phyloP scores from a whole-genome alignment of 2,888 invertebrate species.

The Luperina testacea region DNA sequence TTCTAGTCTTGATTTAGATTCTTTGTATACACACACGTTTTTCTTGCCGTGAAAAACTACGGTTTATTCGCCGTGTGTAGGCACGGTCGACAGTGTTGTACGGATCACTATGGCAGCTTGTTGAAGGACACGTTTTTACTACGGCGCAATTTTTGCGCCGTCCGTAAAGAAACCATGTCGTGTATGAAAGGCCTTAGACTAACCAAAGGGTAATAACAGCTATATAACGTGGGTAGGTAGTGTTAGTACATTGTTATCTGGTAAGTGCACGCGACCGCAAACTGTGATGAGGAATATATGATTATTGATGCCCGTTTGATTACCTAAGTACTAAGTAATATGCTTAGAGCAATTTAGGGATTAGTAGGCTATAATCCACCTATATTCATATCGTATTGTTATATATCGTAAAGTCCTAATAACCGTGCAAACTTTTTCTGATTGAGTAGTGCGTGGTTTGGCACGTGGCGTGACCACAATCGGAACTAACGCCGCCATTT shows the following conservation, averaged over 20 bases:
- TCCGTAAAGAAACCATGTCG: no score
- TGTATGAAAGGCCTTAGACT: no score
- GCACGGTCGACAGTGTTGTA: no score
- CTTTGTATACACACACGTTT: no score
- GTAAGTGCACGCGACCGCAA: conserved; percentile 32
- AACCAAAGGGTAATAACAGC: no score
- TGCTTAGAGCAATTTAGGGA: not conserved
- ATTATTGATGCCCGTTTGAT: conserved; percentile 40
- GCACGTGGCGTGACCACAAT: no score
- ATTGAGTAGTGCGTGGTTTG: conserved; percentile 1
- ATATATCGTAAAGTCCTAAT: not conserved
- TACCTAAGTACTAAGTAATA: not conserved
- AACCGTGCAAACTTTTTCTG: not conserved
- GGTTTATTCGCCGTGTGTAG: no score
- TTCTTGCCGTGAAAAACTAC: no score
- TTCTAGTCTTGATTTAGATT: not conserved
- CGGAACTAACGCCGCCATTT: not conserved
- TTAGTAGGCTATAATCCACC: not conserved
- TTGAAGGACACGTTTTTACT: no score
- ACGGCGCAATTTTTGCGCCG: no score
- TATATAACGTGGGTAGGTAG: no score
- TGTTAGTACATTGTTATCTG: conserved; percentile 31
- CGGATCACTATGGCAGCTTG: no score
- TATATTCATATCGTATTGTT: not conserved
- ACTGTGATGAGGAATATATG: conserved; percentile 33